Base-by-base conservation (phyloP, 1,140 invertebrate species). In the Sminthurides bifidus region DNA sequence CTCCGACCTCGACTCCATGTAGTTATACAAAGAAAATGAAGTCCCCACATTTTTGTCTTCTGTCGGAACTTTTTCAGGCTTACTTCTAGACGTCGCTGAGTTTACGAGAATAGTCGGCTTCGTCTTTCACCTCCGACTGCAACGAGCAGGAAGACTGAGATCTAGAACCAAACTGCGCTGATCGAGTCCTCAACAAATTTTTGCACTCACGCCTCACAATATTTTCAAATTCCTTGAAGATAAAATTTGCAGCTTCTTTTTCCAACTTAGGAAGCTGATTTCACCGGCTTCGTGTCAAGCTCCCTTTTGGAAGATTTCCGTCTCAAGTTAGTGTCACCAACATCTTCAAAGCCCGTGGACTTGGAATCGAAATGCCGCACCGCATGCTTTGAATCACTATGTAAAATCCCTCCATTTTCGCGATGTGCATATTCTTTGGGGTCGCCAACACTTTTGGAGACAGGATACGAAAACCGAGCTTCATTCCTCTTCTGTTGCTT, bases 171-270 rank as follows among this genome's bases (percentile, higher is more conserved):
- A n/a, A n/a, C n/a, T n/a, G n/a, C n/a, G n/a, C n/a, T n/a, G n/a
- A n/a, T n/a, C 21, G 43, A 26, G 40, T 30, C 33, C 46, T n/a
- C 2, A 59, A 31, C 6, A 59, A 30, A 2, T 52, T 44, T 21
- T 48, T 52, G 24, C 58, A 60, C 41, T 60, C 58, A 27, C 50
- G 23, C 27, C 49, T 44, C 2, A 60, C 58, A 21, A 60, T 60
- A 24, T 56, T 44, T 45, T 60, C 58, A 49, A 60, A 60, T 29
- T 60, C 58, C 23, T 51, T 38, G 0, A 60, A 35, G 6, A 60
- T 37, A 33, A 37, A 45, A 30, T 43, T 45, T 0, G 48, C 37
- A 5, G 46, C 46, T 35, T 56, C 35, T 24, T 35, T 38, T 49
- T 29, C 44, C 26, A 26, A 27, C 21, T 29, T 54, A 43, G 8